Evolutionary conservation across 2,888 invertebrate genomes (phyloP).

Genomic region (Sinodicranocentrus sp.): DNA sequence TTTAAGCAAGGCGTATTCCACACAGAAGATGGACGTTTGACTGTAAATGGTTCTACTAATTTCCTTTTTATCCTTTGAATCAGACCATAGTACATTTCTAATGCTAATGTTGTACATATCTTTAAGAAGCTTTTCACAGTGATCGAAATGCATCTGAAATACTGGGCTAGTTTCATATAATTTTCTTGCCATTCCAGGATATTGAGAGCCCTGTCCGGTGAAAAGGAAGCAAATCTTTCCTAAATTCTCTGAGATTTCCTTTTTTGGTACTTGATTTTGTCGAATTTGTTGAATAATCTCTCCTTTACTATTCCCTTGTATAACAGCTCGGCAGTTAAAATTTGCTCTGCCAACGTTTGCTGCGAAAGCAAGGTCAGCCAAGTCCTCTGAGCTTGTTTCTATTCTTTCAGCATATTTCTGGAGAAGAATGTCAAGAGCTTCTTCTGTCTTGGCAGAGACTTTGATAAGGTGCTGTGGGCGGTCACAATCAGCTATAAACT

Average conservation of each 20-base stretch:
- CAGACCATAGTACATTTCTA: slow-evolving; percentile 54
- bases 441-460: slow-evolving; percentile 58
- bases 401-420: slow-evolving; percentile 35
- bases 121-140: slow-evolving; percentile 46
- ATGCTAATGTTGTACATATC: slow-evolving; percentile 35
- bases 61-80: slow-evolving; percentile 22
- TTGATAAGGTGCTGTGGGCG: slow-evolving; percentile 31
- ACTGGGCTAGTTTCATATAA: slow-evolving; percentile 57
- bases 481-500: background rate
- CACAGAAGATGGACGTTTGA: slow-evolving; percentile 71
- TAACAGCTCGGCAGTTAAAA: slow-evolving; percentile 49
- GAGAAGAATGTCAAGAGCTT: slow-evolving; percentile 50
- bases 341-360: slow-evolving; percentile 59
- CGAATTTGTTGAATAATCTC: slow-evolving; percentile 14
- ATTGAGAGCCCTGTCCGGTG: slow-evolving; percentile 65
- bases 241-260: slow-evolving; percentile 10
- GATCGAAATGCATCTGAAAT: slow-evolving; percentile 63
- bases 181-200: slow-evolving; percentile 62
- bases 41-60: slow-evolving; percentile 64
- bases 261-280: background rate
- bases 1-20: slow-evolving; percentile 64
- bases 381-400: background rate
- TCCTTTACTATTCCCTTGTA: slow-evolving; percentile 38
- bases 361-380: slow-evolving; percentile 53
- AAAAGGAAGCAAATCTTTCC: slow-evolving; percentile 65